Base-by-base conservation (phyloP, 2,797 vertebrate genomes). In the Rhodeus uyekii region DNA sequence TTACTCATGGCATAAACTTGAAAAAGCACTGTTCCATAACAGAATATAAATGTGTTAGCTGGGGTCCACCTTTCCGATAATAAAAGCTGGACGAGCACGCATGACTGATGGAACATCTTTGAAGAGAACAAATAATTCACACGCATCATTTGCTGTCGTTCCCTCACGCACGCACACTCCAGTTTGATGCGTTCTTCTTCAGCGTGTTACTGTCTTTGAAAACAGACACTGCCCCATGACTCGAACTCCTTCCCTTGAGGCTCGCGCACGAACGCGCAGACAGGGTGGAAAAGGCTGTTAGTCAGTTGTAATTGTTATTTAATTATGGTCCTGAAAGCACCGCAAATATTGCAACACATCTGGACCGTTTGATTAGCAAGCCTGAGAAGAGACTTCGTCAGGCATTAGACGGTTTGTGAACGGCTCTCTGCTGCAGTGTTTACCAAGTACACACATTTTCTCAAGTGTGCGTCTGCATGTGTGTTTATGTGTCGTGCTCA, bases 271-370 rank as follows among this genome's bases (percentile, higher is more conserved):
- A 68, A 34, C 3, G 29, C 63, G 53, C 80, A 86, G 84, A 84
- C 82, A 83, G 73, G 58, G 76, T 85, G 89, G 89, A 90, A 89
- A 89, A 88, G 81, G 64, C 88, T 87, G 81, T 89, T 88, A 89
- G 89, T 88, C 87, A 86, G 85, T 81, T 84, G 80, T 89, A 90
- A 90, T 89, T 90, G 88, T 87, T 76, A 86, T 88, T 90, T 90
- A 90, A 90, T 90, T 90, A 87, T 69, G 72, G 78, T 80, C 77
- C 86, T 86, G 83, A 89, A 89, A 87, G 87, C 87, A 87, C 68
- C 22, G 80, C 82, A 90, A 89, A 90, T 88, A 90, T 90, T 88
- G 85, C 82, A 72, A 81, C 82, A 83, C 85, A 84, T 85, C 80
- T 84, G 78, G 42, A 44, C 82, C 85, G 87, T 86, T 87, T 90